Evolutionary conservation across 2,888 invertebrate species (phyloP).

Genomic region (Tortricodes alternella): DNA sequence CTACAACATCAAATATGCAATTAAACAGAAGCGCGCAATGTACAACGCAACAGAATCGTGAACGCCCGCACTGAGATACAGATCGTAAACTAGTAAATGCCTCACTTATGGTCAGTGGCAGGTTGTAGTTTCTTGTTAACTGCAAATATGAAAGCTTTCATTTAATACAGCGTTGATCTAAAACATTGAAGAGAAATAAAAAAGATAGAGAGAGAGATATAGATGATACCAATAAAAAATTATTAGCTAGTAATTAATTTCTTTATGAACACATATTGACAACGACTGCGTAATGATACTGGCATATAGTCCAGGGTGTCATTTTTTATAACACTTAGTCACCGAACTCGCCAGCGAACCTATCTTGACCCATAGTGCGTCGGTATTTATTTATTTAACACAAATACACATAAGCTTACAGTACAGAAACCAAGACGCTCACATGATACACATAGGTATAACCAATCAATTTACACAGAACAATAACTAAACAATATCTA

Average conservation of each 20-base stretch:
- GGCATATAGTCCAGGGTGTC: no score
- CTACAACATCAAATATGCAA: conserved; percentile 23
- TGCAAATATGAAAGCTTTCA: conserved; percentile 16
- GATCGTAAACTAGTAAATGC: conserved; percentile 43
- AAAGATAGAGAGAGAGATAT: not conserved
- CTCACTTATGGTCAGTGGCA: conserved; percentile 60
- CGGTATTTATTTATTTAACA: no score
- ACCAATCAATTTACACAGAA: no score
- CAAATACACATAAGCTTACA: no score
- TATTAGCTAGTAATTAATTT: conserved; percentile 1
- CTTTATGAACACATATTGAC: no score
- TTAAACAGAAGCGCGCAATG: conserved; percentile 49
- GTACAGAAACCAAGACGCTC: no score
- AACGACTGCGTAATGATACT: no score
- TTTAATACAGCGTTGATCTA: conserved; percentile 6
- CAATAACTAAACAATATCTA: no score
- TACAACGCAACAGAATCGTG: conserved; percentile 38
- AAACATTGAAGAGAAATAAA: not conserved
- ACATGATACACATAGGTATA: no score
- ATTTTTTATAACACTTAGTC: no score
- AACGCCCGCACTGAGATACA: conserved; percentile 34
- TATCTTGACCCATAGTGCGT: no score
- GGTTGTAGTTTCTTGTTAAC: conserved; percentile 29
- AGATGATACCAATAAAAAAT: conserved; percentile 1
- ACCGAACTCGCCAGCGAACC: no score